Percentiles rank a stretch among this genome's conserved stretches.
Conservation (phyloP, 2,888 invertebrate genomes). For the Drosophila longiperda region DNA sequence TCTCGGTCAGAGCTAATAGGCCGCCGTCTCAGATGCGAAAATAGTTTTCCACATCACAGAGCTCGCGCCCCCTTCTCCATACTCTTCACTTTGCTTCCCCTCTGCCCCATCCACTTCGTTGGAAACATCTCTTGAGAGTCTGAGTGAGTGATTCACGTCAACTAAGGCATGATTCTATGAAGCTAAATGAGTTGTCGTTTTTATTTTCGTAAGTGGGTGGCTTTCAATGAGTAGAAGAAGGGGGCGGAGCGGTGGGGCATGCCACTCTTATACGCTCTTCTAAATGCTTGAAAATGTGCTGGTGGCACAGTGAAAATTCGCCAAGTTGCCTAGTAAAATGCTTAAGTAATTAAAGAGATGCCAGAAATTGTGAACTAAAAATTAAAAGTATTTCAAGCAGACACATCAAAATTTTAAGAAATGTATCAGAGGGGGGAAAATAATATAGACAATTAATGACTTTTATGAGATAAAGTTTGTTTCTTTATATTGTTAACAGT, state of each 20-base stretch:
- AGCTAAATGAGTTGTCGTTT: slow-evolving; percentile 77
- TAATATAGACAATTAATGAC: not conserved
- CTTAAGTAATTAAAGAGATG: slow-evolving; percentile 42
- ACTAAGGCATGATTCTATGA: slow-evolving; percentile 74
- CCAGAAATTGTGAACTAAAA: not conserved
- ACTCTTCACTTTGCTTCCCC: not conserved
- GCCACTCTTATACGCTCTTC: slow-evolving; percentile 41
- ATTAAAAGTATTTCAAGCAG: not conserved
- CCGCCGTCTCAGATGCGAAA: slow-evolving; percentile 58
- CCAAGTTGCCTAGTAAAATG: slow-evolving; percentile 12
- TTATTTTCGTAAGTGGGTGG: slow-evolving; percentile 60
- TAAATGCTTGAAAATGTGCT: slow-evolving; percentile 46
- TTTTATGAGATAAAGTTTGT: not conserved
- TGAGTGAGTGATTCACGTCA: slow-evolving; percentile 80
- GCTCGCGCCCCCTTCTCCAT: not conserved
- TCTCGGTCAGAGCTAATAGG: slow-evolving; percentile 76
- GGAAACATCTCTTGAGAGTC: slow-evolving; percentile 54
- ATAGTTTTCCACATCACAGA: slow-evolving; percentile 57
- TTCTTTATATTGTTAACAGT: not conserved
- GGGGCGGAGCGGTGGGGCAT: not conserved
- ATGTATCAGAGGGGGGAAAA: not conserved
- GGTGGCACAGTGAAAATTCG: slow-evolving; percentile 45
- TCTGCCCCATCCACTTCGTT: not conserved
- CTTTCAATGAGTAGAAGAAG: not conserved
- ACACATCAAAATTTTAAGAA: not conserved